Evolutionary conservation across 2,888 invertebrate genomes (phyloP).

Genomic region (Boloria euphrosyne): DNA sequence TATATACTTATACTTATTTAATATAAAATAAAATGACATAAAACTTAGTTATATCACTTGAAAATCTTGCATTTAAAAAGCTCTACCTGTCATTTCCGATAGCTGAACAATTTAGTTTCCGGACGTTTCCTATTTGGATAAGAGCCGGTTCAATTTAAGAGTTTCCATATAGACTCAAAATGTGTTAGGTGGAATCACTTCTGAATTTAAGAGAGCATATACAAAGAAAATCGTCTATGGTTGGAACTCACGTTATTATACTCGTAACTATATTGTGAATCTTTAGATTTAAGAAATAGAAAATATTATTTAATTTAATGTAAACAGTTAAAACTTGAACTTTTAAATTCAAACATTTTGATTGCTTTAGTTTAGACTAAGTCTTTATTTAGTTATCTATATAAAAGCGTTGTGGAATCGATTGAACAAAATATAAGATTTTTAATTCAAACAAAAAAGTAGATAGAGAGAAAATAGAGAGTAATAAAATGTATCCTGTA

Average conservation of each 20-base stretch:
- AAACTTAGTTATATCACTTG: background rate
- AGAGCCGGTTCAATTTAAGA: slow-evolving; percentile 31
- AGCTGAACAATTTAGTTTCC: slow-evolving; percentile 26
- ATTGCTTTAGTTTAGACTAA: no score
- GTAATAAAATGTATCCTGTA: no score
- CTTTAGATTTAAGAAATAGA: background rate
- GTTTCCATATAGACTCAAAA: slow-evolving; percentile 26
- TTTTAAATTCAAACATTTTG: no score
- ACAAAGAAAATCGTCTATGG: slow-evolving; percentile 3
- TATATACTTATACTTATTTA: no score
- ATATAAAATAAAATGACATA: no score
- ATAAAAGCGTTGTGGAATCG: no score
- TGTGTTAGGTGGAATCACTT: slow-evolving; percentile 26
- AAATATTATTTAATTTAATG: background rate
- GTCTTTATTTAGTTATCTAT: no score
- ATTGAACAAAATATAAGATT: no score
- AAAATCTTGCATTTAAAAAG: slow-evolving; percentile 18
- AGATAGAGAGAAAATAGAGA: no score
- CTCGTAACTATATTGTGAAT: background rate
- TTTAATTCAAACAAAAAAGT: no score
- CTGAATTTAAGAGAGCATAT: slow-evolving; percentile 15
- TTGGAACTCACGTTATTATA: slow-evolving; percentile 1
- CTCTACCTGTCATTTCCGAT: slow-evolving; percentile 28
- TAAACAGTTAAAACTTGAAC: no score
- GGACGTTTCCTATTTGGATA: slow-evolving; percentile 32